Base-by-base conservation (phyloP, 2,797 vertebrate species). In the Poecilia picta region DNA sequence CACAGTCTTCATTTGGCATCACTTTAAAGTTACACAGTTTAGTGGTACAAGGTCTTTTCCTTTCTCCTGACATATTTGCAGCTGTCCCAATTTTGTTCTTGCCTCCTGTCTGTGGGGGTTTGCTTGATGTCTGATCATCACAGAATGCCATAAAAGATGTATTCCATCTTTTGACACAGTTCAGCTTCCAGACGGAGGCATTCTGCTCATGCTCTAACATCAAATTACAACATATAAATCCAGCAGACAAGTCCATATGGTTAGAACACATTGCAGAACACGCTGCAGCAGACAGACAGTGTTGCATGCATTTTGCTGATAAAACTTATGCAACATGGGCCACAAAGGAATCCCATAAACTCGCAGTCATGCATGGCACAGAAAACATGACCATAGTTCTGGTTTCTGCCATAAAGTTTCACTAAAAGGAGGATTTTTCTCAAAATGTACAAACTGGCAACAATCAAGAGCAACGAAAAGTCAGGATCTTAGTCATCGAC, bases 211-310 rank as follows among this genome's bases (percentile, higher is more conserved):
- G 68, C 43, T 71, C n/a, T 46, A 71, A 71, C 43, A n/a, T 71
- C 28, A 18, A 71, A 71, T 28, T 45, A 71, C 41, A 71, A 16
- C 43, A 45, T 28, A 71, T 71, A 46, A 71, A 71, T 71, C 16
- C 43, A 71, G 68, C 68, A 45, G 68, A 71, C 68, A 71, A 71
- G 68, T 71, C 68, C 68, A 71, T 71, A 71, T 71, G 41, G 68
- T 71, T 71, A 28, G 25, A 45, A 28, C 68, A 71, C 68, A 45
- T 71, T 71, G 43, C 41, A 71, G 41, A 71, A 45, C 45, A 46
- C n/a, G n/a, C 43, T 45, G 23, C 25, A 46, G n/a, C n/a, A 71
- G 41, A 71, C 68, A 71, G 15, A 43, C 20, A 71, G 36, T 33
- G 11, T 41, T 68, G 20, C 64, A 68, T 68, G 64, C 18, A 41